phyloP scores from a whole-genome alignment of 2,888 invertebrate genomes.

The Mantis religiosa region DNA sequence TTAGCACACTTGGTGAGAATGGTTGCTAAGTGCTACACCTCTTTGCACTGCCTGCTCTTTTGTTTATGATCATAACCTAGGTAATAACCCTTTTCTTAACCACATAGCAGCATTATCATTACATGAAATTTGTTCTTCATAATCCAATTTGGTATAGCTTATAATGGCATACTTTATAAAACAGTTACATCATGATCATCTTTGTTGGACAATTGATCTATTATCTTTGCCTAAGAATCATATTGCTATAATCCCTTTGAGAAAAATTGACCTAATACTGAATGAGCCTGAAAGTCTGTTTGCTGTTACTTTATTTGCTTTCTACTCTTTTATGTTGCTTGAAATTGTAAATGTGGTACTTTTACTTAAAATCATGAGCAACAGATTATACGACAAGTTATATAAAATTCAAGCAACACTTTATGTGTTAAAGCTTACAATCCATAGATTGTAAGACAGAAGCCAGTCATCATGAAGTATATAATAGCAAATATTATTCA shows the following conservation, averaged over 20 bases:
- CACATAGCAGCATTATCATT: neutral
- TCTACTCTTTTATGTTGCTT: neutral
- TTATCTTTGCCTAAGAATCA: neutral
- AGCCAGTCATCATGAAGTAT: too few relatives aligned
- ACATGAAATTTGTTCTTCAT: neutral
- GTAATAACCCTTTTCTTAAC: neutral
- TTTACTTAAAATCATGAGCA: neutral
- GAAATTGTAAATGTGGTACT: neutral
- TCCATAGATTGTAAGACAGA: neutral
- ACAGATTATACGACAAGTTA: neutral
- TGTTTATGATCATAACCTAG: neutral
- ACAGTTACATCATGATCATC: neutral
- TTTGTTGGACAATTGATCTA: neutral
- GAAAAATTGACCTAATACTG: neutral
- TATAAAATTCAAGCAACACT: neutral
- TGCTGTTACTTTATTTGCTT: neutral
- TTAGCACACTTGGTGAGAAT: neutral
- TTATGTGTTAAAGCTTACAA: neutral
- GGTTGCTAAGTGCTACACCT: neutral
- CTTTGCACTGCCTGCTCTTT: neutral
- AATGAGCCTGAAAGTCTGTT: neutral
- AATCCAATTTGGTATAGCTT: neutral
- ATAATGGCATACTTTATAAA: neutral
- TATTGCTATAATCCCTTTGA: neutral
- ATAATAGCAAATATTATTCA: too few relatives aligned